Percentiles rank a stretch among this genome's conserved stretches.
Evolutionary conservation across 2,113 vertebrate species (phyloP).

Genomic region (Phainopepla nitens): DNA sequence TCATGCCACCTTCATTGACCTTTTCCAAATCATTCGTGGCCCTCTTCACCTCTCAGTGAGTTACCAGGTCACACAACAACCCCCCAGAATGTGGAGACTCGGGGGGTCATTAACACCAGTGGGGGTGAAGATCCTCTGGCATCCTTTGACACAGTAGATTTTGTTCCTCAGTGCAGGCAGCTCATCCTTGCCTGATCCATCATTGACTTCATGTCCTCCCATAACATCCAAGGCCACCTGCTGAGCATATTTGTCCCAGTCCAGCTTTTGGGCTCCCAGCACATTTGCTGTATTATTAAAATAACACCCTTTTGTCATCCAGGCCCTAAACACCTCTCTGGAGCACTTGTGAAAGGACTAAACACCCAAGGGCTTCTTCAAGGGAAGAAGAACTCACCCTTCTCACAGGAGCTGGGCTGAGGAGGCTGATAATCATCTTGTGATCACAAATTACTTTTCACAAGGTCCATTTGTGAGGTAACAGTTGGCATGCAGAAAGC

Average conservation of each 20-base stretch:
- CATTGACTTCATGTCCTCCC: neutral
- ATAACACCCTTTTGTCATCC: neutral
- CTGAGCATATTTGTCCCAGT: neutral
- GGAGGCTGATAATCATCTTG: constrained; percentile 46
- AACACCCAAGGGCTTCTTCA: neutral
- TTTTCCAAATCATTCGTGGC: neutral
- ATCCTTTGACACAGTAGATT: neutral
- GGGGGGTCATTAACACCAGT: accelerated
- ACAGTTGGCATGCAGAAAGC: constrained; percentile 13
- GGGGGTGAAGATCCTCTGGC: neutral
- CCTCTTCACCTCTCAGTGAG: neutral
- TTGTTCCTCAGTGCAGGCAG: neutral
- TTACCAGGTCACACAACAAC: neutral
- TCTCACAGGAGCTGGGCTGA: neutral
- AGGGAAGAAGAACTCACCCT: neutral
- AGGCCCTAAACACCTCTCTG: neutral
- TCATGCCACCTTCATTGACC: neutral
- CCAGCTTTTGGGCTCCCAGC: neutral
- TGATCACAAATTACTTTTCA: constrained; percentile 44
- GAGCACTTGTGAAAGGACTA: neutral
- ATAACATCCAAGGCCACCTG: neutral
- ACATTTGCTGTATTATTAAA: neutral
- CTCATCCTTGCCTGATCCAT: neutral
- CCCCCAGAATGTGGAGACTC: neutral
- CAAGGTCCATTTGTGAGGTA: constrained; percentile 52